Evolutionary conservation across 2,797 vertebrate species (phyloP).

Genomic region (Emys orbicularis): DNA sequence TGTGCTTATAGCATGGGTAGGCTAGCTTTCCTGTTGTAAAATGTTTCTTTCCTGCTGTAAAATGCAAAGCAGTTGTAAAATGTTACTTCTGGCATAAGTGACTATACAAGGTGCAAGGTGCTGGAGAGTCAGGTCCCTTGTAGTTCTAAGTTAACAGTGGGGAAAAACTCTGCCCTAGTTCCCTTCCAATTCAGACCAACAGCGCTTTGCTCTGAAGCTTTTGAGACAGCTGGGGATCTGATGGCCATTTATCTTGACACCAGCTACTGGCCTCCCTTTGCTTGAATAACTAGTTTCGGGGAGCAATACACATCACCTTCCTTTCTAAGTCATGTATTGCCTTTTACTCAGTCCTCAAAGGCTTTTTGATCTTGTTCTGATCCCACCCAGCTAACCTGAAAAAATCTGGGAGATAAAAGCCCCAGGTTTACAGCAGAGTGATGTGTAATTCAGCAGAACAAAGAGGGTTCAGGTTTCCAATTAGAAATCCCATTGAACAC

Average conservation of each 20-base stretch:
- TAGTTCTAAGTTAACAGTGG: neutral
- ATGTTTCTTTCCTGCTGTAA: no score
- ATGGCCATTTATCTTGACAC: neutral
- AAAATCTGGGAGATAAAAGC: neutral
- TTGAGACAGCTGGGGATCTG: neutral
- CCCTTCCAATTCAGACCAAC: neutral
- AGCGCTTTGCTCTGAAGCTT: neutral
- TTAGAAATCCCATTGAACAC: neutral
- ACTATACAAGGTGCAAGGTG: neutral
- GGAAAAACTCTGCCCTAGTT: neutral
- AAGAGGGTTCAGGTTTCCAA: neutral
- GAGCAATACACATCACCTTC: neutral
- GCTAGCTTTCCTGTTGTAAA: no score
- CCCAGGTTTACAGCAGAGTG: neutral
- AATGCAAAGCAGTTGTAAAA: neutral
- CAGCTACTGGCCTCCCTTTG: neutral
- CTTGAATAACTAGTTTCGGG: neutral
- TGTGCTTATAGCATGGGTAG: no score
- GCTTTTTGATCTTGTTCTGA: neutral
- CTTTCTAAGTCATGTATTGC: neutral
- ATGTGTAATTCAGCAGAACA: neutral
- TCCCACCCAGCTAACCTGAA: neutral
- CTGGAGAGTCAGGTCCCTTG: neutral
- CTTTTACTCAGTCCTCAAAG: neutral
- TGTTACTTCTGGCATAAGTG: neutral